These are phyloP conservation scores for Tringa solitaria DNA, from an alignment of 2,113 vertebrate species.

Conservation along the genomic window DNA sequence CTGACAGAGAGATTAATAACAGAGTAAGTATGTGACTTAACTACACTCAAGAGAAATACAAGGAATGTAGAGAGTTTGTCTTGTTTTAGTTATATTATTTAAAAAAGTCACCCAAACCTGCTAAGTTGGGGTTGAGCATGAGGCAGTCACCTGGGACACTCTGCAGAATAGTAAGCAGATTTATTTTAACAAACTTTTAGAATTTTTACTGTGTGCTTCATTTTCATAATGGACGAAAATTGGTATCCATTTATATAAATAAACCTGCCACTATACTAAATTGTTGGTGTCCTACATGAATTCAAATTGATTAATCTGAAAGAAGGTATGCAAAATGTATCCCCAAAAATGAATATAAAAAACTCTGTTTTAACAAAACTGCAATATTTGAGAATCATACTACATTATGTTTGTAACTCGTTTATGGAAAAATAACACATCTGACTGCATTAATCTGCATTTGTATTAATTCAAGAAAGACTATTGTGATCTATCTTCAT, in stretches of 20 bases:
- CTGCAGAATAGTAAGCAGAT: background rate
- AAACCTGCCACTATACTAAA: slow-evolving; percentile 2
- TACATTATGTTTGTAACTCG: background rate
- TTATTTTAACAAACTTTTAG: background rate
- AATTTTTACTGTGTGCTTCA: background rate
- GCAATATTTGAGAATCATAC: background rate
- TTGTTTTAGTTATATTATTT: background rate
- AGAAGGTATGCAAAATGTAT: slow-evolving; percentile 3
- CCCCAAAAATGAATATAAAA: background rate
- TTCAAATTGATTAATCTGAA: slow-evolving; percentile 16
- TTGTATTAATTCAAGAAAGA: slow-evolving; percentile 3
- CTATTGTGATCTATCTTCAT: background rate
- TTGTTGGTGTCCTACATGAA: background rate
- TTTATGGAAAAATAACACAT: background rate
- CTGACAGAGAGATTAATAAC: background rate
- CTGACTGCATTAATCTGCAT: slow-evolving; percentile 35
- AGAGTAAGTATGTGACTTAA: background rate
- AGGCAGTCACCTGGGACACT: background rate
- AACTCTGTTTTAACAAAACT: background rate
- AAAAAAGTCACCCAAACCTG: background rate
- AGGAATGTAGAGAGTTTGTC: background rate
- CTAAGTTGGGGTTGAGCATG: background rate
- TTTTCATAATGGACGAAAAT: slow-evolving; percentile 33
- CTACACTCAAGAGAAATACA: background rate
- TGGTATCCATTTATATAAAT: slow-evolving; percentile 35